A percentile compares a stretch with the other conserved stretches of the same genome.
Conservation (phyloP, 2,113 vertebrate genomes). For the Gymnobelideus leadbeateri region DNA sequence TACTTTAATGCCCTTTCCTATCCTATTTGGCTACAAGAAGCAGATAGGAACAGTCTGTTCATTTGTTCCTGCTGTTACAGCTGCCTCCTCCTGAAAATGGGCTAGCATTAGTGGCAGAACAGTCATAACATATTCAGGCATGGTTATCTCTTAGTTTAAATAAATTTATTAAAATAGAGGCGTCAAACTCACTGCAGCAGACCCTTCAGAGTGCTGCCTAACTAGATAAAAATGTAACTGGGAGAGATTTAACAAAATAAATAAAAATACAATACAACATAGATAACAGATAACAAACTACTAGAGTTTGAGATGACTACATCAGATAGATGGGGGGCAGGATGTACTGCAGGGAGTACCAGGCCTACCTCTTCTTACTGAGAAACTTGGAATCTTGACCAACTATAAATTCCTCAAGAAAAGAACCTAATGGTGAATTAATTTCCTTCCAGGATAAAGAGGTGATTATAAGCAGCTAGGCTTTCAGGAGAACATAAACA, state of each 20-base stretch:
- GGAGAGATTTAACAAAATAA: neutral
- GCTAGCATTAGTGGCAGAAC: neutral
- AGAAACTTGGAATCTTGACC: neutral
- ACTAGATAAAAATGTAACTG: neutral
- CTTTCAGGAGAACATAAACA: neutral
- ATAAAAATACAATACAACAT: neutral
- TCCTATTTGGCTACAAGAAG: neutral
- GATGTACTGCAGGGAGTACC: too few species aligned
- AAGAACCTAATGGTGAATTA: neutral
- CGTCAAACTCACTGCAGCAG: neutral
- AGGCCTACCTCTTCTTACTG: neutral
- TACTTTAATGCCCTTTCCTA: neutral
- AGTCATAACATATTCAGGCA: neutral
- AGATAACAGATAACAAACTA: neutral
- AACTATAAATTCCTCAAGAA: neutral
- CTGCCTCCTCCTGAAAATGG: neutral
- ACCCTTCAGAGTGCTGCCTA: neutral
- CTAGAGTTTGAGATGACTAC: neutral
- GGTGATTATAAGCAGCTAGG: neutral
- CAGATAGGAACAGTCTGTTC: neutral
- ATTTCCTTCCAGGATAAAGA: neutral
- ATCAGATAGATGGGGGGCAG: neutral
- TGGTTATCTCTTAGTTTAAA: neutral
- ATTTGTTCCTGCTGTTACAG: neutral
- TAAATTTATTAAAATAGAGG: neutral